Conservation (phyloP, 2,113 vertebrate genomes). For the Neopipo cinnamomea region DNA sequence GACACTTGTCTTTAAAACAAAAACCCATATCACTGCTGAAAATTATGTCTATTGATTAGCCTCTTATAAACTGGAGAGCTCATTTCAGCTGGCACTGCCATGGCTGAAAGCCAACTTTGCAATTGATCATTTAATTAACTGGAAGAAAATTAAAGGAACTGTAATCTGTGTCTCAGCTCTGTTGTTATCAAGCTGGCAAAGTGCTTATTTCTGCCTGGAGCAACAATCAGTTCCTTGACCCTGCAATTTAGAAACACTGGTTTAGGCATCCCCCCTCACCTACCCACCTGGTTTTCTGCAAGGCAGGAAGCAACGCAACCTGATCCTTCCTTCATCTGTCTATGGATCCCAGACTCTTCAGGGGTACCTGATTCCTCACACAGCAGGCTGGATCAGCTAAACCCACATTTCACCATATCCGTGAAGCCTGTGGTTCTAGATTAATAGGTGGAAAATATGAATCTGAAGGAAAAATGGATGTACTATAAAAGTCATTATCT, state of each 20-base stretch:
- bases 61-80: background rate
- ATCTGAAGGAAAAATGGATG: background rate
- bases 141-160: conserved; percentile 63
- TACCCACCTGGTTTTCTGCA: background rate
- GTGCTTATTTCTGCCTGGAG: conserved; percentile 20
- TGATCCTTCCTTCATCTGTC: background rate
- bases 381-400: background rate
- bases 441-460: background rate
- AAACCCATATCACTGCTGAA: fast-evolving
- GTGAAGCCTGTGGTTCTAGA: background rate
- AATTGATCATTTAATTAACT: conserved; percentile 61
- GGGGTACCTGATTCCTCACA: background rate
- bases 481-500: background rate
- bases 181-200: conserved; percentile 39
- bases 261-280: background rate
- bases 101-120: conserved; percentile 12
- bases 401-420: background rate
- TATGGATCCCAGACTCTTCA: background rate
- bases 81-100: background rate
- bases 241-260: background rate
- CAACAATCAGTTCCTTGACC: background rate
- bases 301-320: background rate
- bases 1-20: background rate
- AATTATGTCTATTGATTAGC: conserved; percentile 1
- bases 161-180: conserved; percentile 40